Base-by-base conservation (phyloP, 1,140 invertebrate species). In the Zaprionus capensis region DNA sequence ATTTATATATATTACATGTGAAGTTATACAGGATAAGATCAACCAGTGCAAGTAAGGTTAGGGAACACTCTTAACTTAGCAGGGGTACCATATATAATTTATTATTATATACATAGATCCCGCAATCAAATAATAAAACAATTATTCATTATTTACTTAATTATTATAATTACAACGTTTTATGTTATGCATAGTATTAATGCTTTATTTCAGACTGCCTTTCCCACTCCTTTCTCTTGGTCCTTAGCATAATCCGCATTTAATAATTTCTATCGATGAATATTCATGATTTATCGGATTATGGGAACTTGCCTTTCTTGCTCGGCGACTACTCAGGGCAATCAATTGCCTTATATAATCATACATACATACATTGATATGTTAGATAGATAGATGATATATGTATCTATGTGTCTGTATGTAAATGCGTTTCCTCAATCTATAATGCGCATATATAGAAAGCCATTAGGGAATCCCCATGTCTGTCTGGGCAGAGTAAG, bases 391-490 rank as follows among this genome's bases (percentile, higher is more conserved):
- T 44, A 46, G 41, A 46, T 46, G 41, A 56, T 31, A 15, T 15
- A 56, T 4, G 2, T 15, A 56, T 1, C 2, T 65, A 56, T 63
- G 17, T 41, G 12, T 20, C 49, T 49, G 34, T 38, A 22, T 34
- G 31, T 26, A 66, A 44, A 59, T 76, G 61, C 38, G 55, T 14
- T 67, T 31, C 36, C 36, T 31, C n/a, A 67, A 58, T 67, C 31
- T 67, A 41, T 49, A 67, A 62, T 65, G 61, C 34, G 65, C 44
- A 74, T 62, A 65, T 66, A 66, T 66, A 24, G 72, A 70, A 82
- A 55, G 26, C 66, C 58, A 71, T 65, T 70, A 56, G 82, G 78
- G 74, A 84, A 78, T 71, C 46, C 78, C 78, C 69, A 55, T 58
- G 67, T 75, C 72, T 74, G 62, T 66, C 49, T 56, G 31, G 28